These are phyloP conservation scores for Anableps anableps DNA, from an alignment of 2,797 vertebrate species.

Conservation along the genomic window DNA sequence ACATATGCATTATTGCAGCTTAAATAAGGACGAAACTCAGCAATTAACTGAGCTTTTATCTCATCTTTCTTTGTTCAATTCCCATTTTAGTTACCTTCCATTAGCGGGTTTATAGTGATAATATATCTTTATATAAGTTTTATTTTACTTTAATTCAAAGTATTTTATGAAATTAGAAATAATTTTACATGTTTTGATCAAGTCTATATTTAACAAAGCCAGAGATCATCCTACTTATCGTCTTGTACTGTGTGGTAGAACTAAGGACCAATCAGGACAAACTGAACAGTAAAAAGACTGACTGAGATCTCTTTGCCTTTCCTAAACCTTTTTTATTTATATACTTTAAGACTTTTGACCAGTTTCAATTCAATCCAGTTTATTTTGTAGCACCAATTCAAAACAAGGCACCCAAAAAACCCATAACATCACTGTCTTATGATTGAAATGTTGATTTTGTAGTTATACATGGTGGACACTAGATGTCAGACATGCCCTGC, in stretches of 20 bases:
- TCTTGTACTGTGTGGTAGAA: not conserved
- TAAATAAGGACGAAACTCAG: not conserved
- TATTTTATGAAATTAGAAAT: not conserved
- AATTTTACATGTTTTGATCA: not conserved
- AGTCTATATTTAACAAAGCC: not conserved
- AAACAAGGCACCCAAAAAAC: not conserved
- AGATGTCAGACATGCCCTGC: constrained; percentile 53
- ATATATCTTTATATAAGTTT: not conserved
- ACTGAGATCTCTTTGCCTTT: not conserved
- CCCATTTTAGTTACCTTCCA: not conserved
- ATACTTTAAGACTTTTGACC: not conserved
- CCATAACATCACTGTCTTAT: not conserved
- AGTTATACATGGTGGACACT: constrained; percentile 48
- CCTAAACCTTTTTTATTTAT: not conserved
- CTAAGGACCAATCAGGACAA: not conserved
- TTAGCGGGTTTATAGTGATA: not conserved
- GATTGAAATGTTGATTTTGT: constrained; percentile 1
- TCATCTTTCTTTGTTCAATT: not conserved
- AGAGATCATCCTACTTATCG: not conserved
- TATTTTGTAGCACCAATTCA: not conserved
- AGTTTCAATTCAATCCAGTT: not conserved
- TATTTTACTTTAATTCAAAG: not conserved
- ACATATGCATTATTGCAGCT: not conserved
- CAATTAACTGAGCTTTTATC: not conserved
- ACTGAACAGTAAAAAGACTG: not conserved